Evolutionary conservation across 2,797 vertebrate species (phyloP).

Genomic region (Numenius phaeopus): DNA sequence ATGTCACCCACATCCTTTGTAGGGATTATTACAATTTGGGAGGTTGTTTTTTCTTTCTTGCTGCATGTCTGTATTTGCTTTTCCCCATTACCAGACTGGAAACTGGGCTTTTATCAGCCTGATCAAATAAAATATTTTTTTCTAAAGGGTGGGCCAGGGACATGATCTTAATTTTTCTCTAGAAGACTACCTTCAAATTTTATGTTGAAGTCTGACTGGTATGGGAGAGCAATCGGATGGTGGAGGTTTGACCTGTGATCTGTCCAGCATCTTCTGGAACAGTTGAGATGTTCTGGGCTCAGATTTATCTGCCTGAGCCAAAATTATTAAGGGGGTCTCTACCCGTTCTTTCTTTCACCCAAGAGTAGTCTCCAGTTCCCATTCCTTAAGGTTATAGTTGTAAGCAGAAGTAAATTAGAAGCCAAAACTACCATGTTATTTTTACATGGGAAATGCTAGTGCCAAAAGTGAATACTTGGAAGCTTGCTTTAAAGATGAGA

Average conservation of each 20-base stretch:
- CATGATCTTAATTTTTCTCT: conserved; percentile 63
- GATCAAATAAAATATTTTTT: conserved; percentile 74
- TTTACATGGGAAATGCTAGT: conserved; percentile 9
- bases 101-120: conserved; percentile 74
- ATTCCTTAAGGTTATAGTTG: background rate
- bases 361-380: background rate
- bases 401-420: conserved; percentile 25
- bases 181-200: conserved; percentile 42
- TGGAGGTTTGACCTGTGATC: background rate
- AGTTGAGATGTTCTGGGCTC: background rate
- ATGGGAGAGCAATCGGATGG: background rate
- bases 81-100: conserved; percentile 78
- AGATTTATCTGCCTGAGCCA: conserved; percentile 22
- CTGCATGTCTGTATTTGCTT: conserved; percentile 79
- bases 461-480: conserved; percentile 34
- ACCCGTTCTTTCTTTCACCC: background rate
- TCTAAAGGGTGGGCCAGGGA: conserved; percentile 61
- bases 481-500: background rate
- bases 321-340: background rate
- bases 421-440: conserved; percentile 24
- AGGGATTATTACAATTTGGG: conserved; percentile 49
- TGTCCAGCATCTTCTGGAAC: conserved; percentile 16
- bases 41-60: conserved; percentile 59
- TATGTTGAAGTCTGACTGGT: background rate
- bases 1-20: conserved; percentile 36